These are phyloP conservation scores for Exephanes ischioxanthus DNA, from an alignment of 2,888 invertebrate species.

Conservation along the genomic window DNA sequence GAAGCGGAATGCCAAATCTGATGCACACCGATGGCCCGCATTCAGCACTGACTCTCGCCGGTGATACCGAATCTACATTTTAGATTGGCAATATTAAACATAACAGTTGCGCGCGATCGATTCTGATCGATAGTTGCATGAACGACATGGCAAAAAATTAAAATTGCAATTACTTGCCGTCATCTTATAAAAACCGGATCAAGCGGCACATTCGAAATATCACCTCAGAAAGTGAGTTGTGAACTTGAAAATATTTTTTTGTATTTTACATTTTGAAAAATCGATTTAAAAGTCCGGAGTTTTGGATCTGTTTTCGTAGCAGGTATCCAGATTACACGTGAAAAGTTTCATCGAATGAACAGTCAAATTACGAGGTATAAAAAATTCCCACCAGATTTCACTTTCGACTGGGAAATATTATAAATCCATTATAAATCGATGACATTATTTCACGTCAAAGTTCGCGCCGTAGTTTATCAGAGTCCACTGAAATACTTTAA, in stretches of 20 bases:
- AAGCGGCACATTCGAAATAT: too few relatives aligned
- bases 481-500: neutral
- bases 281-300: too few relatives aligned
- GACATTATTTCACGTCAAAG: neutral
- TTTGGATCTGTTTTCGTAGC: too few relatives aligned
- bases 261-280: too few relatives aligned
- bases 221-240: too few relatives aligned
- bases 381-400: too few relatives aligned
- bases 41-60: neutral
- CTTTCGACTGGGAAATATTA: too few relatives aligned
- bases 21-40: neutral
- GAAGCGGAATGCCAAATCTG: slow-evolving; percentile 35
- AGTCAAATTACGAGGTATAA: too few relatives aligned
- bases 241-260: too few relatives aligned
- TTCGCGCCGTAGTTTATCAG: neutral
- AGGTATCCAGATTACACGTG: too few relatives aligned
- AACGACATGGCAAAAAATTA: neutral
- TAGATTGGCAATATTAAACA: neutral
- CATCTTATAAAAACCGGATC: neutral
- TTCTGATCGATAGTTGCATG: neutral
- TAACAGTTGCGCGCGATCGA: neutral
- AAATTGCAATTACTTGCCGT: neutral
- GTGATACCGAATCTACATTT: neutral
- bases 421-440: neutral
- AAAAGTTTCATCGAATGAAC: too few relatives aligned